Conservation (phyloP, 2,113 vertebrate genomes). For the Noturus placidus region DNA sequence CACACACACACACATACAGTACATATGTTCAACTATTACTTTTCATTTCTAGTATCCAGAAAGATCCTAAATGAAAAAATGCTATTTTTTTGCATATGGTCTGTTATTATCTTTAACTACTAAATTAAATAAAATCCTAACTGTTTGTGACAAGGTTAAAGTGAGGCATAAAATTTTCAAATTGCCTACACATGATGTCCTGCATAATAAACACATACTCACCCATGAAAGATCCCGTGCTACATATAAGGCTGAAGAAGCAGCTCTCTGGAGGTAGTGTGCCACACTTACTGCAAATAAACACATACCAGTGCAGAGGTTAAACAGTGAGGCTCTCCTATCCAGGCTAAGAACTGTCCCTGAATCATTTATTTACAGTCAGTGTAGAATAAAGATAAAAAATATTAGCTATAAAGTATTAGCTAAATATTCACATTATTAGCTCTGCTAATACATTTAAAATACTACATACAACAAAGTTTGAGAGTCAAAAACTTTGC, state of each 20-base stretch:
- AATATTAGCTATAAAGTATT: too few relatives aligned
- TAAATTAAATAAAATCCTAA: neutral
- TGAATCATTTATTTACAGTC: neutral
- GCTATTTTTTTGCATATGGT: neutral
- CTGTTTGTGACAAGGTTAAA: neutral
- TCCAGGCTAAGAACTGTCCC: neutral
- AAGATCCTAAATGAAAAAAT: neutral
- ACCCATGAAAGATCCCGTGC: slow-evolving; percentile 87
- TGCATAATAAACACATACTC: slow-evolving; percentile 59
- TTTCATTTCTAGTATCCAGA: neutral
- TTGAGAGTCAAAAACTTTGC: neutral
- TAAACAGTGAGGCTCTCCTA: neutral
- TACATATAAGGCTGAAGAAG: slow-evolving; percentile 90
- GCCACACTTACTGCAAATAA: slow-evolving; percentile 77
- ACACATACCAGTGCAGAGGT: slow-evolving; percentile 1
- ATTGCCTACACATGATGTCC: neutral
- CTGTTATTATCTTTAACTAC: neutral
- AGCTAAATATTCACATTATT: neutral
- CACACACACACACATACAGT: neutral
- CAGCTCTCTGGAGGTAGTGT: slow-evolving; percentile 86
- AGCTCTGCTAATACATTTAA: neutral
- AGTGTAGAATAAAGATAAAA: neutral
- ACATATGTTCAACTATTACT: neutral
- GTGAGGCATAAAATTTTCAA: neutral
- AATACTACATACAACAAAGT: neutral